Conservation (phyloP, 2,113 vertebrate species). For the Centrocercus urophasianus region DNA sequence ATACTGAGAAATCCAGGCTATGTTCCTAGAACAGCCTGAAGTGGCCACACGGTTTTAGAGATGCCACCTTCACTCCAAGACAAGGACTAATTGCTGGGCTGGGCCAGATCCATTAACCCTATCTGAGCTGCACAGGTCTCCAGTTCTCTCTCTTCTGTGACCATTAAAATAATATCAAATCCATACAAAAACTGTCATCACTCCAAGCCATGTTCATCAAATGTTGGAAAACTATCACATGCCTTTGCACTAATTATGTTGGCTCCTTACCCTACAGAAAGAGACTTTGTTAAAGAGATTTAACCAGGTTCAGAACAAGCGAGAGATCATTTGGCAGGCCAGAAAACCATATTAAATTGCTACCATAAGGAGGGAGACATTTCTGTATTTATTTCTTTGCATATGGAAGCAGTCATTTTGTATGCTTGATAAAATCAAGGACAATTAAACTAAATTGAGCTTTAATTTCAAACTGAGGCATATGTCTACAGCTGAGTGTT, state of each 20-base stretch:
- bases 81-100: neutral
- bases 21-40: neutral
- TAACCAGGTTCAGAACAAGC: constrained; percentile 14
- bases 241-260: neutral
- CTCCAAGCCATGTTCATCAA: neutral
- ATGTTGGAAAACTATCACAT: neutral
- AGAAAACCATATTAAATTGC: constrained; percentile 18
- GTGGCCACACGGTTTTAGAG: neutral
- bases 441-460: constrained; percentile 82
- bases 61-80: neutral
- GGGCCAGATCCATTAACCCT: neutral
- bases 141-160: neutral
- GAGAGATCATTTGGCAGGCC: constrained; percentile 18
- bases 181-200: neutral
- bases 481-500: constrained; percentile 64
- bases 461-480: constrained; percentile 79
- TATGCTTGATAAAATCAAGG: constrained; percentile 79
- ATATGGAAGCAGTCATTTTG: constrained; percentile 75
- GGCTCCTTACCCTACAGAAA: neutral
- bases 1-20: neutral
- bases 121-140: neutral
- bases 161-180: neutral
- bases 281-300: neutral
- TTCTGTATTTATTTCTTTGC: constrained; percentile 75
- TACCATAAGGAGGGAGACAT: constrained; percentile 17